Percentiles rank a stretch among this genome's conserved stretches.
Conservation (phyloP, 1,140 invertebrate genomes). For the Octopus sinensis region DNA sequence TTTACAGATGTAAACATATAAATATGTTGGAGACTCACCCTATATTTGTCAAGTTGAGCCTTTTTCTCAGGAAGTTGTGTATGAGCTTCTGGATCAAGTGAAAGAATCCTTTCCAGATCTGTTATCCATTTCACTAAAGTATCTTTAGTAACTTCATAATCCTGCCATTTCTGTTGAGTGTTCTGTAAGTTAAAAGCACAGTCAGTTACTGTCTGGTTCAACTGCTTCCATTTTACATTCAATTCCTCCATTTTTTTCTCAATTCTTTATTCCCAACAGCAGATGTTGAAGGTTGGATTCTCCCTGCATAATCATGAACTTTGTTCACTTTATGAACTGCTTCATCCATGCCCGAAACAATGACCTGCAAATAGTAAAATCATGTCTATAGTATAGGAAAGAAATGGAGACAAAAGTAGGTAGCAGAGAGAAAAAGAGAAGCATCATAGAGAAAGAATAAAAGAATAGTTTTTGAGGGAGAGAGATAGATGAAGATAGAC, state of each 20-base stretch:
- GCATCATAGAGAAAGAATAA: too few species aligned
- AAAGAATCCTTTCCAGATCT: slow-evolving; percentile 56
- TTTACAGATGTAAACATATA: too few species aligned
- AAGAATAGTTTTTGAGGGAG: too few species aligned
- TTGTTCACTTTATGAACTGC: slow-evolving; percentile 50
- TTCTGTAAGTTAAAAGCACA: slow-evolving; percentile 76
- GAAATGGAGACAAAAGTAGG: too few species aligned
- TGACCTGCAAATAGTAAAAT: slow-evolving; percentile 33
- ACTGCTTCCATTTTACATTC: slow-evolving; percentile 81
- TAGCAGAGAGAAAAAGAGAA: too few species aligned
- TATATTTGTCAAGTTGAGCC: slow-evolving; percentile 77
- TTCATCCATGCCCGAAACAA: slow-evolving; percentile 49
- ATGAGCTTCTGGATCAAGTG: slow-evolving; percentile 62
- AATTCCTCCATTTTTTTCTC: slow-evolving; percentile 80
- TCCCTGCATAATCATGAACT: slow-evolving; percentile 69
- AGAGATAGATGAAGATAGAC: too few species aligned
- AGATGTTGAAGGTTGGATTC: slow-evolving; percentile 77
- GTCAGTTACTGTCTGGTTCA: slow-evolving; percentile 77
- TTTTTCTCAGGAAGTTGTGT: slow-evolving; percentile 69
- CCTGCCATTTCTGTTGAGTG: slow-evolving; percentile 77
- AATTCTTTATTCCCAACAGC: slow-evolving; percentile 82
- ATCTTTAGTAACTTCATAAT: slow-evolving; percentile 75
- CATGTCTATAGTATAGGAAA: not conserved
- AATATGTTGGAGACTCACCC: slow-evolving; percentile 38
- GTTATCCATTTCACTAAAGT: slow-evolving; percentile 77